Evolutionary conservation across 37 sponge, comb jelly and placozoan genomes (phyloP), one percentile per base, ranked within the genome.

Genomic region (Geodia barretti): DNA sequence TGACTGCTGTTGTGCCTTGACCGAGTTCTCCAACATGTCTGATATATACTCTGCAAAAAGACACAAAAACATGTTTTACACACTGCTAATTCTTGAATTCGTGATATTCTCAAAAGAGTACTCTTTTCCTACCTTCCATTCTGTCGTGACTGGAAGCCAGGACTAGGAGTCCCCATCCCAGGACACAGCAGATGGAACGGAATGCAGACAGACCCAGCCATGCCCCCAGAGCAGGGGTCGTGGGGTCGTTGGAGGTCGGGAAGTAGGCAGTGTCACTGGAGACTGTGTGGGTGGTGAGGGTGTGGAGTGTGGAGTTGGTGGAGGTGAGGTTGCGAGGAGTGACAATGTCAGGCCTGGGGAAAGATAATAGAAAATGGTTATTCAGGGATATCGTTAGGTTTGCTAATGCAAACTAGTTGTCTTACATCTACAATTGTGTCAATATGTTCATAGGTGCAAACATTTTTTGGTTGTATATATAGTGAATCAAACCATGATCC

Each of bases 131-230:
- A 91, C 91, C 91, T 78, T 66, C 32, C 29, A 91, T 72, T 73
- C 87, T 71, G 67, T 91, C 87, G 30, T 74, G 26, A 28, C 59
- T 39, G 0, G 40, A 54, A 38, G 82, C 14, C 83, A 87, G 86
- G 59, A 77, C 62, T 23, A 73, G 14, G 33, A 77, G n/a, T 41
- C 85, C 8, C 87, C 86, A 86, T 39, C 86, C 74, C 25, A 78
- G 19, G 39, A 40, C 28, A 37, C 83, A 86, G 78, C 82, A 78
- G 1, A 82, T 35, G 20, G 91, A 78, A 41, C 91, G 75, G 34
- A 86, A 62, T 2, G 74, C 68, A 20, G 67, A 39, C 60, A 91
- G 54, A 20, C 68, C 73, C 41, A 80, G 69, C 87, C 83, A 91
- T 38, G 68, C 23, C 17, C 67, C 60, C 3, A 86, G 35, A 73